phyloP scores from a whole-genome alignment of 2,113 vertebrate species.

The Desmodus rotundus region DNA sequence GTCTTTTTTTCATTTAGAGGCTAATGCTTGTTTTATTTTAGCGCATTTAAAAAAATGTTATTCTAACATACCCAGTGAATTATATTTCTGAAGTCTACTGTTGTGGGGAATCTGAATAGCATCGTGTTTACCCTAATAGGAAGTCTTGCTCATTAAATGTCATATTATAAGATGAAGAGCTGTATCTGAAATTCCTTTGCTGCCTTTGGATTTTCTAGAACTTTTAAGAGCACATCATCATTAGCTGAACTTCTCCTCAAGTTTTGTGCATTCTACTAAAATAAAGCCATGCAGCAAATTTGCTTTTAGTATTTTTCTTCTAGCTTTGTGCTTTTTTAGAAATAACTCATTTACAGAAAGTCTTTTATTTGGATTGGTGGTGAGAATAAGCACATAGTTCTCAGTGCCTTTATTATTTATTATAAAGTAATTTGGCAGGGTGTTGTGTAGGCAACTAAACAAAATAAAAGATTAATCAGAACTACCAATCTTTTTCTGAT shows the following conservation, averaged over 20 bases:
- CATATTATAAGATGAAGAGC: constrained; percentile 56
- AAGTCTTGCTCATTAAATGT: constrained; percentile 53
- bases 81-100: constrained; percentile 48
- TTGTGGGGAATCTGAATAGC: constrained; percentile 43
- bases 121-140: constrained; percentile 44
- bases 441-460: constrained; percentile 76
- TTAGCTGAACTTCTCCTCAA: constrained; percentile 56
- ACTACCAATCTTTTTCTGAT: constrained; percentile 81
- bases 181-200: constrained; percentile 57
- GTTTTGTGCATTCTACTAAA: constrained; percentile 51
- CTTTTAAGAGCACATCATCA: constrained; percentile 53
- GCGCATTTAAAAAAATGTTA: constrained; percentile 20
- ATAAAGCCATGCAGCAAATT: constrained; percentile 56
- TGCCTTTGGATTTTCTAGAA: constrained; percentile 57
- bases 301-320: constrained; percentile 64
- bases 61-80: constrained; percentile 52
- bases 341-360: constrained; percentile 67
- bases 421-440: constrained; percentile 78
- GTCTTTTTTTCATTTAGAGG: constrained; percentile 47
- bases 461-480: constrained; percentile 81
- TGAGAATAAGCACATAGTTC: constrained; percentile 69
- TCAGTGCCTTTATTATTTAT: constrained; percentile 78
- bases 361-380: constrained; percentile 53
- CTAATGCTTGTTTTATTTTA: constrained; percentile 64
- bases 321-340: constrained; percentile 66